phyloP scores from a whole-genome alignment of 2,888 invertebrate species.

The Synergus laeviventris region DNA sequence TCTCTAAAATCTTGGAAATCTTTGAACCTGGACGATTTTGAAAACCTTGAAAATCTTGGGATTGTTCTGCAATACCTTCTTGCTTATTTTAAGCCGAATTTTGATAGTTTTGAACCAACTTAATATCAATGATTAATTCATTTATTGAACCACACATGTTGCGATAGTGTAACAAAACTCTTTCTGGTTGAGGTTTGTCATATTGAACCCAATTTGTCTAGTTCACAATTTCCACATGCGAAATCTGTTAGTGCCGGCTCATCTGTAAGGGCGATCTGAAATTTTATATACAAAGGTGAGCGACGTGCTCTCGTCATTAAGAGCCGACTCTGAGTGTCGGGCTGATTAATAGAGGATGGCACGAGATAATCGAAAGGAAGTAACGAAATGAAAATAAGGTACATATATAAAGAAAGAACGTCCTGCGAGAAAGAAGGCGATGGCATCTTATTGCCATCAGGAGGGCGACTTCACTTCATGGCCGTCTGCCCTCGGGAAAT shows the following conservation, averaged over 20 bases:
- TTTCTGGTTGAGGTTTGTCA: too few species aligned
- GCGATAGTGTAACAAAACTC: too few species aligned
- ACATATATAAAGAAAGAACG: constrained; percentile 55
- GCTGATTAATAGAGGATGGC: constrained; percentile 75
- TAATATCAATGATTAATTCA: too few species aligned
- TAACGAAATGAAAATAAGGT: constrained; percentile 71
- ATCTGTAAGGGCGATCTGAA: constrained; percentile 73
- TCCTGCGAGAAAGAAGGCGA: constrained; percentile 54
- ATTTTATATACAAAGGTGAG: constrained; percentile 61
- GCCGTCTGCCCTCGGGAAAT: constrained; percentile 56
- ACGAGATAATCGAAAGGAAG: constrained; percentile 75
- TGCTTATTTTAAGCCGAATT: too few species aligned
- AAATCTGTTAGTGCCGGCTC: constrained; percentile 67
- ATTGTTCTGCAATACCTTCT: too few species aligned
- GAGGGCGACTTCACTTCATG: constrained; percentile 51
- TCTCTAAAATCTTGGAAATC: too few species aligned
- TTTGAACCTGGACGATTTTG: too few species aligned
- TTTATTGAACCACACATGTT: too few species aligned
- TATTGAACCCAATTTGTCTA: background rate
- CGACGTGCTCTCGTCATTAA: constrained; percentile 72
- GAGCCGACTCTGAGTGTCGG: constrained; percentile 71
- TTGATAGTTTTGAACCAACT: too few species aligned
- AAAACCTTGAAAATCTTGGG: too few species aligned
- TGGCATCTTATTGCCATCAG: constrained; percentile 62
- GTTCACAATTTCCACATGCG: constrained; percentile 62